phyloP scores from a whole-genome alignment of 2,888 invertebrate species.

The Phyllotreta cruciferae region DNA sequence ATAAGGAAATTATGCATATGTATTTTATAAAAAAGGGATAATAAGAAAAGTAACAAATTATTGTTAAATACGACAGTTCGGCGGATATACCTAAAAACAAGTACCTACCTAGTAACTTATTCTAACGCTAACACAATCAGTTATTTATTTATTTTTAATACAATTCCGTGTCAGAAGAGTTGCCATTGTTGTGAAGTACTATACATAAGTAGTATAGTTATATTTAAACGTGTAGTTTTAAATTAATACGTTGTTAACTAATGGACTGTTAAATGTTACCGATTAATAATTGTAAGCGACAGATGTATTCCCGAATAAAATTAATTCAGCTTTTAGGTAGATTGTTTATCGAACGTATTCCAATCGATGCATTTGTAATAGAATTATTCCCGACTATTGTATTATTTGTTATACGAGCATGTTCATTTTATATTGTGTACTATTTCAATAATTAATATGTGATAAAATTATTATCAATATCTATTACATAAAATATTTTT shows the following conservation, averaged over 20 bases:
- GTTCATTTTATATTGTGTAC: not conserved
- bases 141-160: constrained; percentile 6
- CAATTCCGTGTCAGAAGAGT: constrained; percentile 29
- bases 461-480: constrained; percentile 38
- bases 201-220: not conserved
- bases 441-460: constrained; percentile 35
- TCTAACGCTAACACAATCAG: not conserved
- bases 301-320: not conserved
- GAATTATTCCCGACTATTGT: too few relatives aligned
- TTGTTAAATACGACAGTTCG: too few relatives aligned
- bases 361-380: too few relatives aligned
- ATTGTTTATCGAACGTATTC: too few relatives aligned
- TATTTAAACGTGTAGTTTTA: not conserved
- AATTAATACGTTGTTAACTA: constrained; percentile 10
- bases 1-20: too few relatives aligned
- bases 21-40: too few relatives aligned
- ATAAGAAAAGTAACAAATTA: too few relatives aligned
- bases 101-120: constrained; percentile 7
- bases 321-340: not conserved
- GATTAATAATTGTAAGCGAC: too few relatives aligned
- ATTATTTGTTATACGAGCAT: too few relatives aligned
- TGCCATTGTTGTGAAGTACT: constrained; percentile 26
- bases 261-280: not conserved
- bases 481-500: constrained; percentile 33
- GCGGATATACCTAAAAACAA: not conserved